phyloP scores from a whole-genome alignment of 2,797 vertebrate genomes.

The Toxotes lorentzi region DNA sequence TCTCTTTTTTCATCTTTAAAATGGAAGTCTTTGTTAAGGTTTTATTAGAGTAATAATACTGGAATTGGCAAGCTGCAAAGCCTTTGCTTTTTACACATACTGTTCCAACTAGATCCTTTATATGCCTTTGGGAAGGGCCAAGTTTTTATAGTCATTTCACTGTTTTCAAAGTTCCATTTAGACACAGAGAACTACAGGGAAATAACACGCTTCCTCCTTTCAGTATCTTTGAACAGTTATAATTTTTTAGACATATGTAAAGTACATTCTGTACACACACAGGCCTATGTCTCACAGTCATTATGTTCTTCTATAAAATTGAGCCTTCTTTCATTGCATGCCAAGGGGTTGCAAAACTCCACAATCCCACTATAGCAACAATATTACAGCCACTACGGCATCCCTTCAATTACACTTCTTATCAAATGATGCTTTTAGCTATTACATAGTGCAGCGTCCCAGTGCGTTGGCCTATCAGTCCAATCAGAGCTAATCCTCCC shows the following conservation, averaged over 20 bases:
- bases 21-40: conserved; percentile 44
- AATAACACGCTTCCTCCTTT: conserved; percentile 40
- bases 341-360: conserved; percentile 36
- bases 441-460: conserved; percentile 79
- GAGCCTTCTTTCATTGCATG: conserved; percentile 35
- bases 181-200: conserved; percentile 32
- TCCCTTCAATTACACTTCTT: conserved; percentile 80
- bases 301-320: conserved; percentile 37
- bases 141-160: conserved; percentile 36
- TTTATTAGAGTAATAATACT: conserved; percentile 64
- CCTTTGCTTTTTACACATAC: conserved; percentile 50
- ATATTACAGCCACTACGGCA: conserved; percentile 53
- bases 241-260: conserved; percentile 34
- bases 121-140: conserved; percentile 31
- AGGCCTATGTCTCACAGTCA: conserved; percentile 19
- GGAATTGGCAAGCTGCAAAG: conserved; percentile 45
- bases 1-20: conserved; percentile 27
- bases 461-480: conserved; percentile 81
- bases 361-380: conserved; percentile 38
- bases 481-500: conserved; percentile 87
- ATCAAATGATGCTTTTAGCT: conserved; percentile 84
- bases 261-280: conserved; percentile 22
- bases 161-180: conserved; percentile 50
- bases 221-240: conserved; percentile 33
- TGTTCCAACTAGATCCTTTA: conserved; percentile 43